Evolutionary conservation across 2,113 vertebrate species (phyloP), one percentile per base, ranked within the genome.

Genomic region (Origma solitaria): DNA sequence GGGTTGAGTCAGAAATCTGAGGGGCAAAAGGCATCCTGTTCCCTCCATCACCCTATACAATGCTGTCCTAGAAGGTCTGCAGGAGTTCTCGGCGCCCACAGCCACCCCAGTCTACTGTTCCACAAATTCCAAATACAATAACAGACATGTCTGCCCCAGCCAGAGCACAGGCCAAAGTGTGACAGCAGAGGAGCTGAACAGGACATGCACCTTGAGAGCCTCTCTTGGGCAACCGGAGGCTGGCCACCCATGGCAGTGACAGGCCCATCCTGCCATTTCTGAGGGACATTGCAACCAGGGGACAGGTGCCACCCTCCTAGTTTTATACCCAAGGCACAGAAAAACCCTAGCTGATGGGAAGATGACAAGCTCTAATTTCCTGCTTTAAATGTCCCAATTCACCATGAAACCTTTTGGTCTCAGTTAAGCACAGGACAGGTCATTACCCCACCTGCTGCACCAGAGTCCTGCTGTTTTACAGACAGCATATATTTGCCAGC

Each of bases 201-300:
- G 5, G 11, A 25, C 54, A 13, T 11, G 0, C 0, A 0, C 13
- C 15, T 51, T 2, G 5, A 44, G 28, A 20, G 15, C 10, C 33
- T 13, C 54, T 42, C 35, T 33, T 25, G 11, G 8, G 21, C 57
- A 38, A 27, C 8, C 4, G 12, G 5, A 53, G 28, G 11, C 68
- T 68, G 38, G 18, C n/a, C n/a, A 58, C 22, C 38, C 40, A 11
- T 3, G 4, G 47, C 58, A 57, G 64, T 13, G 44, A 58, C 58
- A 60, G 8, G 9, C 20, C 22, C 14, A 19, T 22, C 47, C 44
- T 58, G 37, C 78, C 65, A 50, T 2, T 54, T 38, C 65, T 31
- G 18, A 69, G 18, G 35, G 33, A 21, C 45, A 17, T 1, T 51
- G 14, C 50, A 45, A 13, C 44, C 9, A 6, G 0, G 0, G 13